These are phyloP conservation scores for Paracyclopina nana DNA, from an alignment of 1,140 invertebrate species.

Conservation along the genomic window DNA sequence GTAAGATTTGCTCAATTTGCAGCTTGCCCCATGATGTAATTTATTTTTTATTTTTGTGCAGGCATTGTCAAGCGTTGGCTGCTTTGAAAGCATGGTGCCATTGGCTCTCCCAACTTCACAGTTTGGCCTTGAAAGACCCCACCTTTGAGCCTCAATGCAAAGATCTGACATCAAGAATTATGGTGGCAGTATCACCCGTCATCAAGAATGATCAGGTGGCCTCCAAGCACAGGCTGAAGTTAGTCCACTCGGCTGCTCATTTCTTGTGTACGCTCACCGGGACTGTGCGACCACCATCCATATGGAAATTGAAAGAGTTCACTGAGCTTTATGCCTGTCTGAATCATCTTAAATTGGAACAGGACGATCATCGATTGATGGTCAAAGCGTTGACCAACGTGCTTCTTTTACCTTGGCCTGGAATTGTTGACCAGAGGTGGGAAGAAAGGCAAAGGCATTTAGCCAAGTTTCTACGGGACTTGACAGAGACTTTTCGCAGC, in stretches of 20 bases:
- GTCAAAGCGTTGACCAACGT: slow-evolving; percentile 35
- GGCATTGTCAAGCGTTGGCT: slow-evolving; percentile 44
- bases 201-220: slow-evolving; percentile 8
- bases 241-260: slow-evolving; percentile 37
- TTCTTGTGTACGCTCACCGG: slow-evolving; percentile 35
- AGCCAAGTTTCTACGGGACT: slow-evolving; percentile 23
- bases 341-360: slow-evolving; percentile 11
- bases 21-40: slow-evolving; percentile 6
- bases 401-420: slow-evolving; percentile 34
- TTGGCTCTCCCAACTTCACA: slow-evolving; percentile 29
- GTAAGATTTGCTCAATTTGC: slow-evolving; percentile 24
- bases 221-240: no score
- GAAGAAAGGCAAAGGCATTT: slow-evolving; percentile 23
- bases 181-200: slow-evolving; percentile 21
- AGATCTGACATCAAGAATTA: slow-evolving; percentile 22
- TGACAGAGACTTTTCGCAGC: slow-evolving; percentile 21
- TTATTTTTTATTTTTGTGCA: slow-evolving; percentile 24
- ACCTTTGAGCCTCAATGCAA: neutral
- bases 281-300: slow-evolving; percentile 33
- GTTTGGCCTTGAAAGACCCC: neutral
- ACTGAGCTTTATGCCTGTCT: slow-evolving; percentile 29
- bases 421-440: slow-evolving; percentile 31
- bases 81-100: slow-evolving; percentile 43
- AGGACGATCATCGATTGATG: slow-evolving; percentile 32
- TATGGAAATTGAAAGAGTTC: slow-evolving; percentile 31